Percentiles rank a stretch among this genome's conserved stretches.
Conservation (phyloP, 2,797 vertebrate genomes). For the Xerus rutilus region DNA sequence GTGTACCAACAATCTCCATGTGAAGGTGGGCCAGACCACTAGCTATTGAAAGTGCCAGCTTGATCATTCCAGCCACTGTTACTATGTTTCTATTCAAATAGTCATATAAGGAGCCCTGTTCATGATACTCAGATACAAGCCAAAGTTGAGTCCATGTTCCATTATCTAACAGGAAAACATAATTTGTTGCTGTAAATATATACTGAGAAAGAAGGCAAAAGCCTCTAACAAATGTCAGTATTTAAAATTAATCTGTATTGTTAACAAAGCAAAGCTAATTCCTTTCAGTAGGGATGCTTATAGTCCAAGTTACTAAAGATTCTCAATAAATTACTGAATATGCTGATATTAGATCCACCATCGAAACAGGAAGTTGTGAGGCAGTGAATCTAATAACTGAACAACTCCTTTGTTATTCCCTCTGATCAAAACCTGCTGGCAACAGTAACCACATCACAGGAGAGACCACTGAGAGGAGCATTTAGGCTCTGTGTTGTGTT, state of each 20-base stretch:
- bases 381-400: not conserved
- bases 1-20: conserved; percentile 98
- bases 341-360: not conserved
- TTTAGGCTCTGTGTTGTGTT: not conserved
- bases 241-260: conserved; percentile 16
- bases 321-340: not conserved
- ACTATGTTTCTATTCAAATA: conserved; percentile 95
- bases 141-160: conserved; percentile 98
- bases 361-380: not conserved
- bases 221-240: not conserved
- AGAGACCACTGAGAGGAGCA: conserved; percentile 6
- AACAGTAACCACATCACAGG: not conserved
- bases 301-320: not conserved
- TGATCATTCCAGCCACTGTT: conserved; percentile 92
- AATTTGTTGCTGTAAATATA: not conserved
- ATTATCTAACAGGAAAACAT: conserved; percentile 90
- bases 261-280: conserved; percentile 48
- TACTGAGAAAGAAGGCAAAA: not conserved
- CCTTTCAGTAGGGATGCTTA: not conserved
- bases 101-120: conserved; percentile 96
- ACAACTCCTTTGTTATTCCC: not conserved
- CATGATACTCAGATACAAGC: conserved; percentile 98
- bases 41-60: conserved; percentile 93
- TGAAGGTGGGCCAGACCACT: conserved; percentile 97
- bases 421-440: not conserved